Conservation (phyloP, 2,888 invertebrate genomes). For the Acleris emargana region DNA sequence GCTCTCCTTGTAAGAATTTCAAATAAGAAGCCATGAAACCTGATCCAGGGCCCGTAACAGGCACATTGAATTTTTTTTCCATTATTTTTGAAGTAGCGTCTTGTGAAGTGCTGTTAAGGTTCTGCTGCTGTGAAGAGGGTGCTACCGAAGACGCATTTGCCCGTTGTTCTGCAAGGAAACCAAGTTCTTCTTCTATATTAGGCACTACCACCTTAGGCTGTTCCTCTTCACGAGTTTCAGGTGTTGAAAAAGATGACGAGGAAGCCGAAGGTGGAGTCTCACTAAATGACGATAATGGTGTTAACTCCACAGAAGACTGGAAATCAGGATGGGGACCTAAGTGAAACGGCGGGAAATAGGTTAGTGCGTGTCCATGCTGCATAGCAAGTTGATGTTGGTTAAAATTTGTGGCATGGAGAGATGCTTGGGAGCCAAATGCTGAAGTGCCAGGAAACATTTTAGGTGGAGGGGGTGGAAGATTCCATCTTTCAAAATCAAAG, state of each 20-base stretch:
- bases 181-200: constrained; percentile 94
- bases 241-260: constrained; percentile 82
- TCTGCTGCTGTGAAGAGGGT: constrained; percentile 80
- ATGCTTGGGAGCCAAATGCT: constrained; percentile 84
- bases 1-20: constrained; percentile 92
- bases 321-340: constrained; percentile 87
- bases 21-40: constrained; percentile 95
- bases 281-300: constrained; percentile 83
- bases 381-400: constrained; percentile 88
- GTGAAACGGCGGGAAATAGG: constrained; percentile 91
- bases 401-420: constrained; percentile 81
- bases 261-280: constrained; percentile 84
- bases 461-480: constrained; percentile 86
- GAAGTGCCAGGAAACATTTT: constrained; percentile 87
- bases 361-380: constrained; percentile 87
- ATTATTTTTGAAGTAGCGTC: constrained; percentile 78
- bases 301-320: constrained; percentile 86
- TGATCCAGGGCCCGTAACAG: constrained; percentile 85
- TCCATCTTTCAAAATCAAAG: constrained; percentile 93
- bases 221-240: constrained; percentile 86
- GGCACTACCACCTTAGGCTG: constrained; percentile 94
- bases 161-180: constrained; percentile 88
- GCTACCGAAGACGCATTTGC: constrained; percentile 79
- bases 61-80: constrained; percentile 85
- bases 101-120: constrained; percentile 76